phyloP scores from a whole-genome alignment of 2,888 invertebrate species.

The Bellardia bayeri region DNA sequence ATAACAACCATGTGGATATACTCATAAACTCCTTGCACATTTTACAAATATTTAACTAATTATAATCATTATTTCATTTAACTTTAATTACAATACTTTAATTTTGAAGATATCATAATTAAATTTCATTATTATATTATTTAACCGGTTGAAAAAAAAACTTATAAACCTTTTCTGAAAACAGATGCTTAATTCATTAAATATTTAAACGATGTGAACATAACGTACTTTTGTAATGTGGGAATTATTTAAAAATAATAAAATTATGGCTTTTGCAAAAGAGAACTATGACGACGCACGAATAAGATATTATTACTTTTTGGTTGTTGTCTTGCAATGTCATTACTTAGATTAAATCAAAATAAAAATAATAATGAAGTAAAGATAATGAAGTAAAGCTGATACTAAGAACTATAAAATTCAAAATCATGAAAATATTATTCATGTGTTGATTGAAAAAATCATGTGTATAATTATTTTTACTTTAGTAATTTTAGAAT shows the following conservation, averaged over 20 bases:
- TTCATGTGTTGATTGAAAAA: background rate
- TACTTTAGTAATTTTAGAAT: background rate
- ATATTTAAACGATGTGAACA: too few relatives aligned
- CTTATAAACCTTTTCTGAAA: too few relatives aligned
- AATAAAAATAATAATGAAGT: background rate
- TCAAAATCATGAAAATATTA: background rate
- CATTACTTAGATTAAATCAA: background rate
- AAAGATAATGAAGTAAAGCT: background rate
- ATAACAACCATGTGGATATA: conserved; percentile 2
- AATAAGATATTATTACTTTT: conserved; percentile 13
- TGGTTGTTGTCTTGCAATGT: background rate
- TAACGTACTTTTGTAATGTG: background rate
- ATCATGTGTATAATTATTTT: background rate
- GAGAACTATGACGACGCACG: background rate
- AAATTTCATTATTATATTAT: too few relatives aligned
- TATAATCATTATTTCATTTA: too few relatives aligned
- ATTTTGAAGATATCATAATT: too few relatives aligned
- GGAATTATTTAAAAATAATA: conserved; percentile 1
- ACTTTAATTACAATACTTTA: too few relatives aligned
- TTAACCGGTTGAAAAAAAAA: too few relatives aligned
- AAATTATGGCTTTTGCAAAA: background rate
- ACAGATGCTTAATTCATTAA: too few relatives aligned
- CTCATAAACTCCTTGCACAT: too few relatives aligned
- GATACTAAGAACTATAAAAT: background rate
- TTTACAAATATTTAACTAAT: too few relatives aligned